Base-by-base conservation (phyloP, 2,113 vertebrate genomes). In the Dicrurus megarhynchus region DNA sequence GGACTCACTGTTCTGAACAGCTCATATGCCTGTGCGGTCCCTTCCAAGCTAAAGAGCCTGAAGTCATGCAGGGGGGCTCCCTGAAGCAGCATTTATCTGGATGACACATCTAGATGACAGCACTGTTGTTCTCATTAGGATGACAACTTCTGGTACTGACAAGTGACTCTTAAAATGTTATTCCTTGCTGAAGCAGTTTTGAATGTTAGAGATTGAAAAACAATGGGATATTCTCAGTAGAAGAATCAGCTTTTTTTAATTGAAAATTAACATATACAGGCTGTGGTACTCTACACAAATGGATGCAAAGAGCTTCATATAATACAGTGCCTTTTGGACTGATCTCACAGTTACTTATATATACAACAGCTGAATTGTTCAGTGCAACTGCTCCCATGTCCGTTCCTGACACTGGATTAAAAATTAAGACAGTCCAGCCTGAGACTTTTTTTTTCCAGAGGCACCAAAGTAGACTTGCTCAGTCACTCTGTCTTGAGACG, bases 401-500 rank as follows among this genome's bases (percentile, higher is more conserved):
- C 84, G 41, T 32, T 87, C 56, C n/a, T 86, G 53, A 85, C 39
- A 89, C 39, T 60, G 44, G 37, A 82, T 28, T 68, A 46, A 74
- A 65, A 74, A 67, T 57, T 42, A 56, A 47, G 26, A 78, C 64
- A 85, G 75, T 93, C 47, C 89, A 83, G 27, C 41, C 85, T 79
- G 73, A 89, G 55, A 92, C 18, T 71, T 78, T 65, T 37, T 39
- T 74, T 77, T 81, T 71, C 49, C 53, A 83, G 52, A 78, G 56
- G 52, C 56, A 91, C 16, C 26, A 28, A 42, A 88, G 86, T 32
- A 63, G 89, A 32, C 16, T 84, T 74, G n/a, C 41, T 95, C 26
- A 85, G 27, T 98, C 96, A 98, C 68, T 93, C 59, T 89, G 82
- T 57, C 86, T 97, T 98, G 78, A 96, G 93, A 67, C 46, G 93